Percentiles rank a stretch among this genome's conserved stretches.
Evolutionary conservation across 2,888 invertebrate species (phyloP).

Genomic region (Ypsolopha scabrella): DNA sequence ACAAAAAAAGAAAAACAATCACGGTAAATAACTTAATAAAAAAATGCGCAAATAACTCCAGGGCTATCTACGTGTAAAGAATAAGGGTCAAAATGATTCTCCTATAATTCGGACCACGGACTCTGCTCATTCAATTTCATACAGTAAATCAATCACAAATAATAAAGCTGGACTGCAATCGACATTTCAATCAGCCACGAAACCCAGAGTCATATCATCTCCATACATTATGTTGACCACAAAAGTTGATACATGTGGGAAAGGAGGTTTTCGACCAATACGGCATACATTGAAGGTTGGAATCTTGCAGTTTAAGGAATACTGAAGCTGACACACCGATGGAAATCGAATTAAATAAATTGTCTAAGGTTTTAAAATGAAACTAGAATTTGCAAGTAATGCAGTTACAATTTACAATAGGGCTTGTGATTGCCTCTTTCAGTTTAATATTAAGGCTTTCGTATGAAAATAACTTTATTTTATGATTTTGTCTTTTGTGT

Average conservation of each 20-base stretch:
- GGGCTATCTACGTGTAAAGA: too few relatives aligned
- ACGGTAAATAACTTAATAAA: too few relatives aligned
- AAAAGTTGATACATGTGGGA: slow-evolving; percentile 18
- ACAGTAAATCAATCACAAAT: slow-evolving; percentile 1
- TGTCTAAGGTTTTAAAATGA: not conserved
- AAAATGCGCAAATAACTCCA: too few relatives aligned
- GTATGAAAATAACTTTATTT: slow-evolving; percentile 6
- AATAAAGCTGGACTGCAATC: slow-evolving; percentile 21
- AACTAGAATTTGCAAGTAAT: slow-evolving; percentile 54
- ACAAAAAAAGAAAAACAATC: too few relatives aligned
- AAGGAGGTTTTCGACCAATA: too few relatives aligned
- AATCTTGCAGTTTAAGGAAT: too few relatives aligned
- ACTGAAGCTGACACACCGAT: not conserved
- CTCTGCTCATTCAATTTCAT: too few relatives aligned
- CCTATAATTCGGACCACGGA: too few relatives aligned
- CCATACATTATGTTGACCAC: slow-evolving; percentile 44
- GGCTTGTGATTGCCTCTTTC: slow-evolving; percentile 38
- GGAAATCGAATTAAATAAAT: not conserved
- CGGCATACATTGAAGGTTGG: too few relatives aligned
- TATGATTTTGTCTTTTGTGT: not conserved
- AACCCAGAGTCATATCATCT: slow-evolving; percentile 41
- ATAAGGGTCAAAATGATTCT: too few relatives aligned
- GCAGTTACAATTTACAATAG: slow-evolving; percentile 48
- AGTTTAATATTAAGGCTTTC: slow-evolving; percentile 2
- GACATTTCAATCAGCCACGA: slow-evolving; percentile 45